Evolutionary conservation across 1,140 invertebrate genomes (phyloP), one percentile per base, ranked within the genome.

Genomic region (Drosophila micromelanica): DNA sequence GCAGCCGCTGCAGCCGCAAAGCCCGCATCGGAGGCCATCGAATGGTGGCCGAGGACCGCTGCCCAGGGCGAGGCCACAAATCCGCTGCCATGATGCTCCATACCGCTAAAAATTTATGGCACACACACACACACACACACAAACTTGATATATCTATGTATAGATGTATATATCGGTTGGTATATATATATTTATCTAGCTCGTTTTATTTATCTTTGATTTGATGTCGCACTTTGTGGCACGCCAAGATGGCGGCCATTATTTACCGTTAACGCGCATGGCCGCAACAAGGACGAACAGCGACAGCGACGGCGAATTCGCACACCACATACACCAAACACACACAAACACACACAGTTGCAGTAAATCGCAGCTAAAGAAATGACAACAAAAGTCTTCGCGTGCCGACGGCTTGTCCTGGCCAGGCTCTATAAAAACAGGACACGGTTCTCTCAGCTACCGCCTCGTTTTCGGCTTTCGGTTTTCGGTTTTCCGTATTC

Each of bases 41-140:
- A 90, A 77, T 94, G 93, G 86, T 95, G 95, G 37, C 94, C 95
- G 65, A 95, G 92, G 81, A 95, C 94, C 54, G 95, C 94, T 74
- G 95, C 95, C 95, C 95, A 95, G 62, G 95, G 94, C 80, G 95
- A 95, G 51, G 94, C 93, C 48, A 94, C 93, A 80, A 95, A 95
- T 30, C 95, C 95, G 79, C 90, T 89, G 59, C 95, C 94, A 17
- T 94, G 94, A 86, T 95, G 95, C 92, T 95, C 95, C 95, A 95
- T 95, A 73, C 69, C 92, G 81, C 3, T 3, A 23, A 23, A 23
- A 23, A 23, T 23, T 23, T 23, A 23, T 23, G 20, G n/a, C 43
- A 3, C 38, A 13, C 4, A 13, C 38, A n/a, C 43, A 3, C 38
- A 13, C 4, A 13, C 38, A n/a, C 37, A 40, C 38, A 38, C 9